Conservation (phyloP, 2,797 vertebrate species). For the Mormyrus hasselquistii region DNA sequence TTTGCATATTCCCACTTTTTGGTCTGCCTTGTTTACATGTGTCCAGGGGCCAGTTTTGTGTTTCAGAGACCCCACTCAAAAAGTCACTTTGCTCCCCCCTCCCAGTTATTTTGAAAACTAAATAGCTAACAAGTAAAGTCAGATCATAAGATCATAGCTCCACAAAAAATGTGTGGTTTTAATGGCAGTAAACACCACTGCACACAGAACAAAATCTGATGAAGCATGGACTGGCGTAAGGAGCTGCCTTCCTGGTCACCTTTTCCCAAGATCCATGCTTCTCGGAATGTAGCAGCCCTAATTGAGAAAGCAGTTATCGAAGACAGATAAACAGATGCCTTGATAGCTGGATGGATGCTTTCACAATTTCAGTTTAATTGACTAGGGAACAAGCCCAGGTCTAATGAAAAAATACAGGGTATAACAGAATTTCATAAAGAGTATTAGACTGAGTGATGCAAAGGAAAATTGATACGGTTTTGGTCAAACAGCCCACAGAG, state of each 20-base stretch:
- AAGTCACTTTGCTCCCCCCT: no score
- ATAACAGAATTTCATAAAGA: conserved; percentile 28
- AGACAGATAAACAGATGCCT: background rate
- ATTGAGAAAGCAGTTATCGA: background rate
- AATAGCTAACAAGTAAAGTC: background rate
- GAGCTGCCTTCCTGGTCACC: background rate
- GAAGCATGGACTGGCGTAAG: background rate
- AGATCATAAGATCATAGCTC: background rate
- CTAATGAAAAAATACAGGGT: background rate
- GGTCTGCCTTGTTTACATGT: background rate
- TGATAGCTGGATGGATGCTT: background rate
- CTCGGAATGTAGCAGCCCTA: background rate
- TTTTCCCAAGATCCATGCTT: background rate
- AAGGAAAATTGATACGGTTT: conserved; percentile 27
- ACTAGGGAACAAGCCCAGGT: background rate
- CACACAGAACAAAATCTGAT: background rate
- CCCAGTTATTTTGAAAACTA: background rate
- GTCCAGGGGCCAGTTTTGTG: background rate
- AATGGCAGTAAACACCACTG: background rate
- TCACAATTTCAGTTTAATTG: background rate
- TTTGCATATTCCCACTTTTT: background rate
- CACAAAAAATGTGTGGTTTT: background rate
- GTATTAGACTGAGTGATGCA: conserved; percentile 28
- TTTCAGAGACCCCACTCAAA: background rate
- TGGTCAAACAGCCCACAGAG: conserved; percentile 19